Evolutionary conservation across 2,888 invertebrate species (phyloP), one percentile per base, ranked within the genome.

Genomic region (Nebria brevicollis): DNA sequence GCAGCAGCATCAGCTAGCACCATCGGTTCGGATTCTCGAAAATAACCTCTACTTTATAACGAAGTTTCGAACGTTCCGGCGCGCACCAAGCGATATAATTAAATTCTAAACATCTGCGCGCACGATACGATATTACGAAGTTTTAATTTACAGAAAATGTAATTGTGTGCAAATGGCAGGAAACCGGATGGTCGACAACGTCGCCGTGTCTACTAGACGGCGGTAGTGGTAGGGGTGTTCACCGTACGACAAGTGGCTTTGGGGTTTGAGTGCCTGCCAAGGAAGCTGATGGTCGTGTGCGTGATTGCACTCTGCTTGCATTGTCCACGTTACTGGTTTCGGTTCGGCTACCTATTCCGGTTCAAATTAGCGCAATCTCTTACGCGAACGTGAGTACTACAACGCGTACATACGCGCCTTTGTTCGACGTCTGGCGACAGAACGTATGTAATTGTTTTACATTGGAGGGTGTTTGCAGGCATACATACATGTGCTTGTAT

Each of bases 361-460:
- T 77, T 77, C 81, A 81, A 81, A 81, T 81, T 81, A 81, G 77
- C 73, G 76, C 77, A 77, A 77, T 77, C 77, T 81, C 66, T 25
- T 34, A 72, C 77, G 76, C 54, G 7, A 8, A 54, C 54, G 4
- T 54, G 54, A 74, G 68, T 68, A 78, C 42, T 42, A 68, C 74
- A 75, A 75, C 80, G 72, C 74, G 80, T 64, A 13, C 54, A 11
- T 13, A 54, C 54, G n/a, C 79, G 73, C 74, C 74, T 79, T 79
- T 79, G 79, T 79, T 79, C 79, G 41, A 8, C 54, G 54, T 54
- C 54, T 54, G 54, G 11, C 54, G 13, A 7, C 54, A 8, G 54
- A 7, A 54, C 54, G 54, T 8, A 54, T 54, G 54, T 13, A 54
- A 54, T 54, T 54, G 13, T 54, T 54, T 8, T 54, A 54, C 54